Base-by-base conservation (phyloP, 2,888 invertebrate genomes). In the Schizaphis graminum region DNA sequence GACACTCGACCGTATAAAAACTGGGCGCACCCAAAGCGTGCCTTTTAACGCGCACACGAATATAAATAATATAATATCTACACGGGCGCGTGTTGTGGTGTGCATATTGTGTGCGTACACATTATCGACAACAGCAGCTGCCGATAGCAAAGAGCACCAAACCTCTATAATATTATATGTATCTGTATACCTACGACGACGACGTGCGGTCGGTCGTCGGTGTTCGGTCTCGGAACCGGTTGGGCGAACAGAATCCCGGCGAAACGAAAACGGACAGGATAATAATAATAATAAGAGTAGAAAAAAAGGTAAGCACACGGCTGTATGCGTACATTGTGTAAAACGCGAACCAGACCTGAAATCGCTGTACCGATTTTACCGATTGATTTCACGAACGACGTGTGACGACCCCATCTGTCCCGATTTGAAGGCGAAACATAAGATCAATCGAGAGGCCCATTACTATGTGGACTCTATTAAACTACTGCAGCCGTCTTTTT, bases 321-420 rank as follows among this genome's bases (percentile, higher is more conserved):
- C 77, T 35, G 77, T 77, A 7, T 77, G 77, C 35, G 35, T 21
- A 35, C 35, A 35, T n/a, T 77, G 77, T 77, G 35, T 77, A 77
- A 13, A 77, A 77, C 35, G 77, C 35, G 77, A 77, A 77, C 21
- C 77, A 77, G 77, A 24, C 77, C n/a, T 67, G 16, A 67, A 67
- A 67, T 67, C 35, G 35, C 21, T 77, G 44, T 21, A 53, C 53
- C 53, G 53, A 21, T 53, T 53, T 53, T 53, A 41, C 41, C 44
- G 89, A 57, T 89, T 61, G 89, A 89, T 89, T 89, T 89, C 89
- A 89, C 44, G 57, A 61, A 21, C 44, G 44, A 57, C 26, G 57
- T 11, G 44, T 16, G 57, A 24, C 35, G 57, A 56, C 57, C 57
- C 35, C 89, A 61, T 89, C 89, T 89, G 89, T 44, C 26, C 89